Evolutionary conservation across 1,140 invertebrate species (phyloP).

Genomic region (Drosophila mayri): DNA sequence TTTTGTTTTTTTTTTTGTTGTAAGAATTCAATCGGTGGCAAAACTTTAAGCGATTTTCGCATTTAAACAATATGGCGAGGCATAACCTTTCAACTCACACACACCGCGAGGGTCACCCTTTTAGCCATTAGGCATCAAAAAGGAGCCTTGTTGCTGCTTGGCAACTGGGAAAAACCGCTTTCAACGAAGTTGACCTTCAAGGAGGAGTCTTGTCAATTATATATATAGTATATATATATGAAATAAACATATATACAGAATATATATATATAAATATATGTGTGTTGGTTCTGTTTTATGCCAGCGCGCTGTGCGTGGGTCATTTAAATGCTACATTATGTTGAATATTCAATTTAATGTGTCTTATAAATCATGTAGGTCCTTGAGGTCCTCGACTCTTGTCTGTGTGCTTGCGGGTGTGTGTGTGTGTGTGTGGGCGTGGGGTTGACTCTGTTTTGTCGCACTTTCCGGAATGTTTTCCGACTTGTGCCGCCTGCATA

Average conservation of each 20-base stretch:
- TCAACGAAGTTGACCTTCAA: constrained; percentile 18
- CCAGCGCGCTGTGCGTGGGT: constrained; percentile 53
- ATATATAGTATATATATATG: neutral
- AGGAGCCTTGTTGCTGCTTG: constrained; percentile 11
- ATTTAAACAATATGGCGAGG: constrained; percentile 47
- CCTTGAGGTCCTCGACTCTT: constrained; percentile 44
- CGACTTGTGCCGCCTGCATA: neutral
- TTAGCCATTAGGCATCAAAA: neutral
- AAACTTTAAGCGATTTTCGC: constrained; percentile 62
- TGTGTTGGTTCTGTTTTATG: constrained; percentile 31
- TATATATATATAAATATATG: constrained; percentile 8
- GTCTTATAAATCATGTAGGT: constrained; percentile 80
- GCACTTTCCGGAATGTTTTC: constrained; percentile 16
- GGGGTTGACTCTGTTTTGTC: constrained; percentile 19
- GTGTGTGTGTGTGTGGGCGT: neutral
- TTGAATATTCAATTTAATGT: constrained; percentile 83
- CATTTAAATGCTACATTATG: constrained; percentile 82
- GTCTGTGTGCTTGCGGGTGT: neutral
- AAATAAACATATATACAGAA: neutral
- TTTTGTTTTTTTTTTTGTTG: constrained; percentile 1
- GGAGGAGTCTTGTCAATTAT: constrained; percentile 6
- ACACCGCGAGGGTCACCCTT: neutral
- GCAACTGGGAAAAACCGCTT: neutral
- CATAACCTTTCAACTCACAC: neutral
- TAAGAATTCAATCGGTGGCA: constrained; percentile 50